These are phyloP conservation scores for Pelodytes ibericus DNA, from an alignment of 2,797 vertebrate genomes.

Conservation along the genomic window DNA sequence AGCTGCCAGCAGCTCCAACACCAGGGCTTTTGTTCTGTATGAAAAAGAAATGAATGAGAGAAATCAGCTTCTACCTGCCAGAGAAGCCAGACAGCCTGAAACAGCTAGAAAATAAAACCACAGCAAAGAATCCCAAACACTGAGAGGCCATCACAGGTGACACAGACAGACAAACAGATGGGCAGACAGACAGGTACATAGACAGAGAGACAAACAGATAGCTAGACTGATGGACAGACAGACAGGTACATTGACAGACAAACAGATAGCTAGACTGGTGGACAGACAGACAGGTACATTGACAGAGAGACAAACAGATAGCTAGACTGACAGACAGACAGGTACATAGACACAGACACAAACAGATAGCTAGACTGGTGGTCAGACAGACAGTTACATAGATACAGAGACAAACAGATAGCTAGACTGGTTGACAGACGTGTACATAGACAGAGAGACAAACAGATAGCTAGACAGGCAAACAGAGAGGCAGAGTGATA, in stretches of 20 bases:
- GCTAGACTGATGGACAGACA: background rate
- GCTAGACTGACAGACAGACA: background rate
- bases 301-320: too few relatives aligned
- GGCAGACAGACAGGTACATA: too few relatives aligned
- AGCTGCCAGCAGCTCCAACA: conserved; percentile 88
- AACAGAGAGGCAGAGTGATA: too few relatives aligned
- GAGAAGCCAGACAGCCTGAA: background rate
- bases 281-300: too few relatives aligned
- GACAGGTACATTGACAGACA: background rate
- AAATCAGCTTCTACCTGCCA: background rate
- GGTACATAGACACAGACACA: background rate
- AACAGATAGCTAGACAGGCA: background rate
- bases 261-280: background rate
- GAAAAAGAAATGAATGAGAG: background rate
- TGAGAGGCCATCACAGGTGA: too few relatives aligned
- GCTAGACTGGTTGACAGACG: background rate
- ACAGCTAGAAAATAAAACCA: background rate
- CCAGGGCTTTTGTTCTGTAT: conserved; percentile 91
- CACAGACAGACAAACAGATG: too few relatives aligned
- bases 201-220: too few relatives aligned
- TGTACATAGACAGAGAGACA: background rate
- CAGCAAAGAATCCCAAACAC: too few relatives aligned
- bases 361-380: background rate
- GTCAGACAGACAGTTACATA: too few relatives aligned
- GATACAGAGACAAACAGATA: too few relatives aligned